Evolutionary conservation across 2,113 vertebrate genomes (phyloP).

Genomic region (Ceuthmochares aereus): DNA sequence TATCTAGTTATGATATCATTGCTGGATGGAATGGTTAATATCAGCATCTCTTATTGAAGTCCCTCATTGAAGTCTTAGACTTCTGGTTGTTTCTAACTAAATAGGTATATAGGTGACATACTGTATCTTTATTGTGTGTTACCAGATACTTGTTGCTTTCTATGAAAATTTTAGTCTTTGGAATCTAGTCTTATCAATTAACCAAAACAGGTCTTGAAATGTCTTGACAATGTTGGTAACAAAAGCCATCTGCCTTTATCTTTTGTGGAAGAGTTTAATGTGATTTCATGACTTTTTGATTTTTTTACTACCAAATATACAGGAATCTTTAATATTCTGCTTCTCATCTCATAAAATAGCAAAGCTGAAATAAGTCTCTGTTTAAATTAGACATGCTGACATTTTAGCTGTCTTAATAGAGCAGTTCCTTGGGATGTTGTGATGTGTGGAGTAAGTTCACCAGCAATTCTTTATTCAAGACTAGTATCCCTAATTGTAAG

Average conservation of each 20-base stretch:
- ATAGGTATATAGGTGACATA: not conserved
- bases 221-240: not conserved
- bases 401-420: constrained; percentile 4
- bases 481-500: not conserved
- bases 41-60: not conserved
- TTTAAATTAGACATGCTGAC: constrained; percentile 8
- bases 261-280: not conserved
- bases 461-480: constrained; percentile 20
- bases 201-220: not conserved
- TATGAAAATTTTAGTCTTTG: not conserved
- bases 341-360: not conserved
- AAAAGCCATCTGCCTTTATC: not conserved
- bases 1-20: not conserved
- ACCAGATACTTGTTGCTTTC: not conserved
- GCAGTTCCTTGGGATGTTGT: not conserved
- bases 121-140: not conserved
- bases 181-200: not conserved
- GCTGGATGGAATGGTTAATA: constrained; percentile 2
- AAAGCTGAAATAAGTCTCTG: not conserved
- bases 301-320: not conserved
- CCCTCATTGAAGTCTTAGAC: not conserved
- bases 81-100: not conserved
- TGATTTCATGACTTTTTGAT: not conserved
- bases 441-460: not conserved
- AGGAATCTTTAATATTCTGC: not conserved